Evolutionary conservation across 2,113 vertebrate genomes (phyloP), one percentile per base, ranked within the genome.

Genomic region (Rhinolophus sinicus): DNA sequence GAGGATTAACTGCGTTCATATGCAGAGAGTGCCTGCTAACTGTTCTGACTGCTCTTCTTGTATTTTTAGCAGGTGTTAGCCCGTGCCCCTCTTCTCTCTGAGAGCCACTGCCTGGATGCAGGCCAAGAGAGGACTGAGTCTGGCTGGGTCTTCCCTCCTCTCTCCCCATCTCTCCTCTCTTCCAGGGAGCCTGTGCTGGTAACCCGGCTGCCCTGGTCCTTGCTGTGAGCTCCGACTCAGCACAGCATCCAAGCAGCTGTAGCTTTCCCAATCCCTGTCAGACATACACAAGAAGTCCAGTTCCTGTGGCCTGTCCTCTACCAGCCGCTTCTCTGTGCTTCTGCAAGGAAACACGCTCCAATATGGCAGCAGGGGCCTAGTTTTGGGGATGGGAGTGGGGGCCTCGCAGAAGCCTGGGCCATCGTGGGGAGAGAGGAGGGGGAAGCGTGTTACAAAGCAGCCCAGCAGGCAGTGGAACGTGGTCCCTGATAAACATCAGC

Each of bases 401-500:
- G 56, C 38, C 91, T 89, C 9, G 0, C 0, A 21, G 54, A 50
- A 62, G 78, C 60, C 69, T 4, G 72, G n/a, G 52, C 22, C 28
- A 0, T 15, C 8, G 16, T 0, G 1, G 72, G 62, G 44, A 28
- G 12, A 26, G 22, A 0, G 1, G 44, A 26, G 28, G 18, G 65
- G 50, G 54, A 47, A 30, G 44, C 6, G 5, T 33, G 54, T 62
- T 21, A 47, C 19, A 26, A 83, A 85, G 76, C 2, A 1, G 70
- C 76, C 64, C 38, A 26, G 60, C 70, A 73, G 33, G 72, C 96
- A 58, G 28, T 0, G 3, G 90, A 40, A 67, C 26, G 1, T 0
- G 40, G 84, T 40, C 81, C 38, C 67, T 50, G 89, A 95, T 92
- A 95, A 95, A 94, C 93, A 90, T 91, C 96, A 81, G 8, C 30